Percentiles rank a stretch among this genome's conserved stretches.
phyloP scores from a whole-genome alignment of 2,888 invertebrate species.

The Pachymerium ferrugineum region DNA sequence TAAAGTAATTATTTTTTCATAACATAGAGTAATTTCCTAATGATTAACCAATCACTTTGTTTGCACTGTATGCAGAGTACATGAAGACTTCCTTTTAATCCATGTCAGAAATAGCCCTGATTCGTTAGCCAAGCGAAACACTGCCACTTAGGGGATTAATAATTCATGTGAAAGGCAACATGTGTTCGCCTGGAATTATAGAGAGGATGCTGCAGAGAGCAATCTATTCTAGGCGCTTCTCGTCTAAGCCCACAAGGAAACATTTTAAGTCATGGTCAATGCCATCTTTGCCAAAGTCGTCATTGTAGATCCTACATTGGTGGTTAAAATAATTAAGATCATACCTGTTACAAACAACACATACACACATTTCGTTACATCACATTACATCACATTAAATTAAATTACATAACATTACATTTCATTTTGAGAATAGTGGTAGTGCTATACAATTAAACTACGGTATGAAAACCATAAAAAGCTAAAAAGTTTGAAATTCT shows the following conservation, averaged over 20 bases:
- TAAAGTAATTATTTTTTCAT: too few relatives aligned
- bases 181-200: slow-evolving; percentile 24
- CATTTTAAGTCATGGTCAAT: slow-evolving; percentile 25
- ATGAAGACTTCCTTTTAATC: slow-evolving; percentile 25
- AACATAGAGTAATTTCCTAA: too few relatives aligned
- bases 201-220: slow-evolving; percentile 22
- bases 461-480: too few relatives aligned
- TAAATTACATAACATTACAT: too few relatives aligned
- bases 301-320: too few relatives aligned
- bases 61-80: not conserved
- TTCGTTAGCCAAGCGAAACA: slow-evolving; percentile 23
- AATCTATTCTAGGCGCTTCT: slow-evolving; percentile 19
- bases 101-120: slow-evolving; percentile 25
- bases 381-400: too few relatives aligned
- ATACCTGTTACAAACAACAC: too few relatives aligned
- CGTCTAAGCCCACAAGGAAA: slow-evolving; percentile 22
- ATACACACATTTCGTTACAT: too few relatives aligned
- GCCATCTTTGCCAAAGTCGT: slow-evolving; percentile 25
- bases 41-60: slow-evolving; percentile 11
- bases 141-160: slow-evolving; percentile 27
- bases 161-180: slow-evolving; percentile 27
- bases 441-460: too few relatives aligned
- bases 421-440: too few relatives aligned
- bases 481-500: too few relatives aligned
- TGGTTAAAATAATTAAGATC: too few relatives aligned